Conservation (phyloP, 2,888 invertebrate genomes). For the Liopterus haemorrhoidalis region DNA sequence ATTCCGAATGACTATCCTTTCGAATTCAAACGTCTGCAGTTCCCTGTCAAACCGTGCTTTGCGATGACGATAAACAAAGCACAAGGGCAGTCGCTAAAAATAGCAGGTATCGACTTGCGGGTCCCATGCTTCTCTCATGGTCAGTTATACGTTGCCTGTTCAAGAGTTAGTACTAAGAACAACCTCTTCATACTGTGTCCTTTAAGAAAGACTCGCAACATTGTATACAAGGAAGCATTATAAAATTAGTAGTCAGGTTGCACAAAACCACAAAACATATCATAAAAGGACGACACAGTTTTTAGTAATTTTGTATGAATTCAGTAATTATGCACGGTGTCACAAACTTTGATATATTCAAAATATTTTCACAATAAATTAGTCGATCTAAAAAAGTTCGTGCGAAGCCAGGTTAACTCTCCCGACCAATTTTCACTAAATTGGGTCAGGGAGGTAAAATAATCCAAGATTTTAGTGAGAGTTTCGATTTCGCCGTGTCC, state of each 20-base stretch:
- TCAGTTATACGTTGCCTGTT: conserved; percentile 35
- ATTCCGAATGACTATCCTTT: conserved; percentile 28
- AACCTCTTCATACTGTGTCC: conserved; percentile 21
- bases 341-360: too few relatives aligned
- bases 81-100: conserved; percentile 32
- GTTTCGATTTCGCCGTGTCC: too few relatives aligned
- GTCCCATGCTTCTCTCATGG: conserved; percentile 32
- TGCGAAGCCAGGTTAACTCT: too few relatives aligned
- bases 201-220: conserved; percentile 23
- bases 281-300: too few relatives aligned
- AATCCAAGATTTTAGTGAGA: too few relatives aligned
- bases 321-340: too few relatives aligned
- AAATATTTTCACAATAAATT: too few relatives aligned
- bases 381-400: too few relatives aligned
- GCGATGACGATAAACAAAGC: conserved; percentile 37
- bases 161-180: conserved; percentile 23
- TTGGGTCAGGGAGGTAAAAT: too few relatives aligned
- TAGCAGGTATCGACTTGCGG: conserved; percentile 31
- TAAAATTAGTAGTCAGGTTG: conserved; percentile 1
- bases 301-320: too few relatives aligned
- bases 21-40: conserved; percentile 31
- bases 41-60: conserved; percentile 35
- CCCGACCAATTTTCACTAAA: too few relatives aligned
- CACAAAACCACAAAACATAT: too few relatives aligned
- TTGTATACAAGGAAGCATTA: conserved; percentile 24